These are phyloP conservation scores for Rhabdophis nuchalis DNA, from an alignment of 2,797 vertebrate species.

Conservation along the genomic window DNA sequence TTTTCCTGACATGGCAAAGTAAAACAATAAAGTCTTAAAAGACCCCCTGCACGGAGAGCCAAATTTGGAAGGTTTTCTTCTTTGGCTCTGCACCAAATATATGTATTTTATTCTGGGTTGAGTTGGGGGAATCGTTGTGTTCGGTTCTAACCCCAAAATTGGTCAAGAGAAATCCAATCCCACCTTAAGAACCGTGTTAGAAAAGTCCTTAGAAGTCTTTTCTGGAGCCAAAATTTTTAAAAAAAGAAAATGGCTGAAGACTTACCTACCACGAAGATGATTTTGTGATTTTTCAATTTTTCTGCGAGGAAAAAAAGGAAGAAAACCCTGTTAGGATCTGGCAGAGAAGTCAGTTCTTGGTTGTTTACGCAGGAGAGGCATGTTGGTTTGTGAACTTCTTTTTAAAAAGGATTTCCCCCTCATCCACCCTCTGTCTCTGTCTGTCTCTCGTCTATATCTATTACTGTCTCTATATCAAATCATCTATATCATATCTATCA, in stretches of 20 bases:
- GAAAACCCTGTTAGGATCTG: not conserved
- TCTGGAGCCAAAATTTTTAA: too few relatives aligned
- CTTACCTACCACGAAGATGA: slow-evolving; percentile 99
- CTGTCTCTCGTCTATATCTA: too few relatives aligned
- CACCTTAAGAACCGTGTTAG: not conserved
- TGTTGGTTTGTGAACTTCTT: not conserved
- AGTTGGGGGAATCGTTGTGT: not conserved
- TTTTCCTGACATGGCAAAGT: not conserved
- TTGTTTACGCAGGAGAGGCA: too few relatives aligned
- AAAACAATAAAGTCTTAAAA: not conserved
- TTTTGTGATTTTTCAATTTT: slow-evolving; percentile 92
- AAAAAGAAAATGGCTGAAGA: not conserved
- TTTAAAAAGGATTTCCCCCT: not conserved
- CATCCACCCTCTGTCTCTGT: not conserved
- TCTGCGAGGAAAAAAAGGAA: slow-evolving; percentile 69
- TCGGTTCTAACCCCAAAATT: not conserved
- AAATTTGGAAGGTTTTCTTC: not conserved
- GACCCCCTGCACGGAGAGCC: not conserved
- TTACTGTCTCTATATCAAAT: too few relatives aligned
- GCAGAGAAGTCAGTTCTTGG: rapidly evolving
- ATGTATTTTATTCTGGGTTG: not conserved
- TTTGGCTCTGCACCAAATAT: not conserved
- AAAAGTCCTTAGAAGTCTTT: not conserved
- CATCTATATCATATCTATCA: too few relatives aligned
- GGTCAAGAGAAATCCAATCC: not conserved